A percentile compares a stretch with the other conserved stretches of the same genome.
These are phyloP conservation scores for Prunella strophiata DNA, from an alignment of 2,797 vertebrate species.

Conservation along the genomic window DNA sequence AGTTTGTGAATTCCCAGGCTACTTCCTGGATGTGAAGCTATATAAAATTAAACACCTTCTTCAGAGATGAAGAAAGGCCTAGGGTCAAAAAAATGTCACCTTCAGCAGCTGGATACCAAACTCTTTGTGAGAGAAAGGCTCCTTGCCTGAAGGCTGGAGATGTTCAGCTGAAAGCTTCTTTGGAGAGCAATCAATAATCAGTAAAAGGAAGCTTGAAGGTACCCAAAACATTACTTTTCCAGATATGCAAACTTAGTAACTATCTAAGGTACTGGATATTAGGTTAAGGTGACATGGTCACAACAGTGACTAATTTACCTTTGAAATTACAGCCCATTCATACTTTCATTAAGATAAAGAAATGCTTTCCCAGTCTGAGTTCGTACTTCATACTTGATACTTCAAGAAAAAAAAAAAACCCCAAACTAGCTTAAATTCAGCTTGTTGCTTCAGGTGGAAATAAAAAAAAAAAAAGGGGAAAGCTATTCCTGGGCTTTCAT, in stretches of 20 bases:
- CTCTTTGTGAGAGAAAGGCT: background rate
- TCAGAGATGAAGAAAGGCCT: background rate
- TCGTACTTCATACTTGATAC: background rate
- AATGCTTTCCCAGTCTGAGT: background rate
- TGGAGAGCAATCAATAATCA: background rate
- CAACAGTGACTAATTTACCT: background rate
- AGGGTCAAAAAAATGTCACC: background rate
- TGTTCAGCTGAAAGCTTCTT: background rate
- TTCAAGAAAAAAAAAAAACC: background rate
- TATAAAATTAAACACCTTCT: background rate
- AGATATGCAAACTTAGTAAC: background rate
- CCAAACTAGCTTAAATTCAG: background rate
- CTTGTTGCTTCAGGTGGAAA: background rate
- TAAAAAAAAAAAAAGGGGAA: background rate
- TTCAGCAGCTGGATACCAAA: background rate
- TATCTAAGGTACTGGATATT: background rate
- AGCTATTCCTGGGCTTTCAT: background rate
- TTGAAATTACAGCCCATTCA: background rate
- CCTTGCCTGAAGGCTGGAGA: background rate
- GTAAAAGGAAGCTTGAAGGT: background rate
- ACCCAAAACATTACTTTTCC: background rate
- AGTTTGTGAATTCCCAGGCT: background rate
- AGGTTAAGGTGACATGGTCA: background rate
- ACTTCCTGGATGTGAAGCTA: background rate
- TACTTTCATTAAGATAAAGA: background rate